phyloP scores from a whole-genome alignment of 1,140 invertebrate species.

The Solenopsis invicta region DNA sequence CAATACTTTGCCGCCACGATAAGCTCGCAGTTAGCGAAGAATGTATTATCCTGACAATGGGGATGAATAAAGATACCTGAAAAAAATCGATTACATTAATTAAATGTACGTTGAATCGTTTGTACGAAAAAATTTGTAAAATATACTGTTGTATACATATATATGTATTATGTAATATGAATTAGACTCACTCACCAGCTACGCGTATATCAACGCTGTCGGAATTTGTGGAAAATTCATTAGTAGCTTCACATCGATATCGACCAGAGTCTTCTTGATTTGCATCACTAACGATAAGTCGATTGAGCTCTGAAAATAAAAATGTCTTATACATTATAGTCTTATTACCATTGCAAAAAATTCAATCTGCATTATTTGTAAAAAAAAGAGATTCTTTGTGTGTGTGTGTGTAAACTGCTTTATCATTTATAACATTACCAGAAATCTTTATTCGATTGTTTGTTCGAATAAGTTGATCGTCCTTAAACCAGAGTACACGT shows the following conservation, averaged over 20 bases:
- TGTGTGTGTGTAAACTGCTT: background rate
- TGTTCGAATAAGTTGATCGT: conserved; percentile 87
- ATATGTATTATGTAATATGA: too few species aligned
- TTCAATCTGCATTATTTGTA: conserved; percentile 4
- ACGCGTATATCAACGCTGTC: conserved; percentile 90
- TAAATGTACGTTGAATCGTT: background rate
- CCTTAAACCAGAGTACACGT: conserved; percentile 93
- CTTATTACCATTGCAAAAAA: background rate
- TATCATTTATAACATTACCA: conserved; percentile 85
- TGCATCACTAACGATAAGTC: conserved; percentile 89
- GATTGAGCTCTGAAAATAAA: conserved; percentile 88
- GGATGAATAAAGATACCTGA: conserved; percentile 91
- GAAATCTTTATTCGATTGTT: conserved; percentile 88
- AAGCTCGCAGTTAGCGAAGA: conserved; percentile 95
- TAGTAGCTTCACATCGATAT: conserved; percentile 93
- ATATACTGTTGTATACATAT: background rate
- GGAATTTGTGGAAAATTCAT: conserved; percentile 89
- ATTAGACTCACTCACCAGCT: conserved; percentile 88
- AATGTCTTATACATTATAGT: conserved; percentile 49
- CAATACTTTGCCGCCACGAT: conserved; percentile 95
- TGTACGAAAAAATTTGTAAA: conserved; percentile 64
- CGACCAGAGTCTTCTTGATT: conserved; percentile 90
- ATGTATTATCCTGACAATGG: conserved; percentile 94
- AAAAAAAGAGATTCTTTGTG: background rate
- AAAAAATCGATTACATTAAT: conserved; percentile 70